Percentiles rank a stretch among this genome's conserved stretches.
These are phyloP conservation scores for Eupithecia tripunctaria DNA, from an alignment of 2,888 invertebrate genomes.

Conservation along the genomic window DNA sequence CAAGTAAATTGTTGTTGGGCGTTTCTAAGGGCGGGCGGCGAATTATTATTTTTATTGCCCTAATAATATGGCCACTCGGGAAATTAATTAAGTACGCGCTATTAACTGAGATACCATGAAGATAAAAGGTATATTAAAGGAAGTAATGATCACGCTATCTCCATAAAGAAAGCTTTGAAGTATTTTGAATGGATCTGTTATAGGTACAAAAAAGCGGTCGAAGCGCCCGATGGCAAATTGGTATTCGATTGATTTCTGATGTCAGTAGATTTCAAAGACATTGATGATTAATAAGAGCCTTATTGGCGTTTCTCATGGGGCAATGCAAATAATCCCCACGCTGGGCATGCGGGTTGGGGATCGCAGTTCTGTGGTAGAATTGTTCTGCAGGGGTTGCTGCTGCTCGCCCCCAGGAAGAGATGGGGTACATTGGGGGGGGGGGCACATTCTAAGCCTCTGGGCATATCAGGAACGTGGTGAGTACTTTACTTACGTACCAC, in stretches of 20 bases:
- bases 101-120: constrained; percentile 36
- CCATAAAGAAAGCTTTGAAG: constrained; percentile 13
- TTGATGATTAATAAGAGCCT: too few relatives aligned
- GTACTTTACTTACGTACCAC: too few relatives aligned
- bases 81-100: constrained; percentile 61
- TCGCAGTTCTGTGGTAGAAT: too few relatives aligned
- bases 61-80: constrained; percentile 58
- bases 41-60: constrained; percentile 72
- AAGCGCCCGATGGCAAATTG: background rate
- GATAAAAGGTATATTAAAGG: constrained; percentile 30
- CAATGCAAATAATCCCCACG: too few relatives aligned
- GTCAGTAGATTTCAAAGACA: too few relatives aligned
- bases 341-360: too few relatives aligned
- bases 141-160: constrained; percentile 23
- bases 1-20: constrained; percentile 54
- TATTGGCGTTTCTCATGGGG: too few relatives aligned
- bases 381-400: too few relatives aligned
- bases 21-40: constrained; percentile 51
- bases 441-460: too few relatives aligned
- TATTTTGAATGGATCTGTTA: constrained; percentile 13
- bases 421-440: too few relatives aligned
- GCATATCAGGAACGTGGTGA: too few relatives aligned
- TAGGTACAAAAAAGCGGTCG: background rate
- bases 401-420: too few relatives aligned
- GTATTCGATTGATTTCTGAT: background rate